Evolutionary conservation across 2,113 vertebrate genomes (phyloP).

Genomic region (Aptenodytes patagonicus): DNA sequence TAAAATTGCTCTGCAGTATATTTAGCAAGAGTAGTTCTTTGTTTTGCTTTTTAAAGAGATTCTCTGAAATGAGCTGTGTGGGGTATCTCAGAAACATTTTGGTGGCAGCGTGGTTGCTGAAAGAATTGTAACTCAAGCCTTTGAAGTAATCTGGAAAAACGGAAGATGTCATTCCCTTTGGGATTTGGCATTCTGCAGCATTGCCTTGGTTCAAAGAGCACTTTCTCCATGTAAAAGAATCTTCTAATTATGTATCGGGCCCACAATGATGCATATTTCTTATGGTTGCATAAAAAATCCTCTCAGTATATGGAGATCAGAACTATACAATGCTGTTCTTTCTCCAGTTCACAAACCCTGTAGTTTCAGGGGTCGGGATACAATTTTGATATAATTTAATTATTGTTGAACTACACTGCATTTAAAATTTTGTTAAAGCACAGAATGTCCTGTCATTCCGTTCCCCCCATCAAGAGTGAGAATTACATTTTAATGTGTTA

Average conservation of each 20-base stretch:
- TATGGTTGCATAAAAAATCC: slow-evolving; percentile 1
- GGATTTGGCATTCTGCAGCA: slow-evolving; percentile 38
- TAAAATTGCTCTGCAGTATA: slow-evolving; percentile 5
- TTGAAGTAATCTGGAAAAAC: slow-evolving; percentile 31
- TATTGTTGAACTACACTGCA: not conserved
- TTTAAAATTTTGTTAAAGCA: not conserved
- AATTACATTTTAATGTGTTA: not conserved
- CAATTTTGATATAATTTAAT: slow-evolving; percentile 15
- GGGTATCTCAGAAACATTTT: not conserved
- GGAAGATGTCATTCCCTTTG: slow-evolving; percentile 49
- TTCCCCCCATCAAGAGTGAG: not conserved
- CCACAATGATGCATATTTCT: slow-evolving; percentile 27
- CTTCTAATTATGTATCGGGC: slow-evolving; percentile 24
- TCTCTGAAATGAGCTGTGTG: slow-evolving; percentile 3
- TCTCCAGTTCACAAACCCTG: not conserved
- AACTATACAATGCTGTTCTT: slow-evolving; percentile 3
- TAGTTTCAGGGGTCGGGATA: not conserved
- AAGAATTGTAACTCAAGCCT: not conserved
- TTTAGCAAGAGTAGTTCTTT: slow-evolving; percentile 44
- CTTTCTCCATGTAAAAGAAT: slow-evolving; percentile 48
- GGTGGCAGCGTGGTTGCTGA: slow-evolving; percentile 2
- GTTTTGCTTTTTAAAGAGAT: slow-evolving; percentile 9
- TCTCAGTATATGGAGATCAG: not conserved
- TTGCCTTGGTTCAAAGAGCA: slow-evolving; percentile 26
- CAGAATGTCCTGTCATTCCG: not conserved